Conservation (phyloP, 2,888 invertebrate species). For the Eupeodes latifasciatus region DNA sequence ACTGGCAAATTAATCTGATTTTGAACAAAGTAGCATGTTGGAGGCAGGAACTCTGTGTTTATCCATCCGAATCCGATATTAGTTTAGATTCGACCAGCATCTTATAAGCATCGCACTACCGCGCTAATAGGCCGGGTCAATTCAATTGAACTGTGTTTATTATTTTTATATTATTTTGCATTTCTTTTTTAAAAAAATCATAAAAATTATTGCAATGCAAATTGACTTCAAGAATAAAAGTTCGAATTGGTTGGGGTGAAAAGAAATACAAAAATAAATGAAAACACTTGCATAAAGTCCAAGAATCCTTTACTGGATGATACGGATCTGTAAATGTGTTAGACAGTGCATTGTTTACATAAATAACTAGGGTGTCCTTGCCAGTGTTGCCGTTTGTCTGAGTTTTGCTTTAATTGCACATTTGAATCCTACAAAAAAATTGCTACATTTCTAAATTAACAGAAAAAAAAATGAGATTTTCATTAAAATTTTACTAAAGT, state of each 20-base stretch:
- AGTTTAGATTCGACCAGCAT: conserved; percentile 45
- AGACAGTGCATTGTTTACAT: conserved; percentile 45
- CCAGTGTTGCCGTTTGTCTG: conserved; percentile 14
- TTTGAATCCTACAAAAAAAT: neutral
- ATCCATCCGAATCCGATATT: conserved; percentile 44
- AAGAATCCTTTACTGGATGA: conserved; percentile 19
- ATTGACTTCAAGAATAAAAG: neutral
- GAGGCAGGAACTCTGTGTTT: conserved; percentile 34
- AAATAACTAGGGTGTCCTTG: conserved; percentile 40
- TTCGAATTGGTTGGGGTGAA: neutral
- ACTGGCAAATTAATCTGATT: conserved; percentile 44
- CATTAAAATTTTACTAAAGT: no score
- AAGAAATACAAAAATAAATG: neutral
- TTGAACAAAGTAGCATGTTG: conserved; percentile 29
- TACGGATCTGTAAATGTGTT: conserved; percentile 31
- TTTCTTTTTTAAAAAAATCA: neutral
- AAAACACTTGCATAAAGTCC: conserved; percentile 4
- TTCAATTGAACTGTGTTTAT: conserved; percentile 1
- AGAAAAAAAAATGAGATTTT: no score
- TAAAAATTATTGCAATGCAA: neutral
- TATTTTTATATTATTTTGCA: neutral
- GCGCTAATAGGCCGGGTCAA: neutral
- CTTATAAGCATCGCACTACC: conserved; percentile 32
- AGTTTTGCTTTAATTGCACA: neutral
- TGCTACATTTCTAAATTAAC: neutral